These are phyloP conservation scores for Sorex araneus DNA, from an alignment of 2,113 vertebrate species.

Conservation along the genomic window DNA sequence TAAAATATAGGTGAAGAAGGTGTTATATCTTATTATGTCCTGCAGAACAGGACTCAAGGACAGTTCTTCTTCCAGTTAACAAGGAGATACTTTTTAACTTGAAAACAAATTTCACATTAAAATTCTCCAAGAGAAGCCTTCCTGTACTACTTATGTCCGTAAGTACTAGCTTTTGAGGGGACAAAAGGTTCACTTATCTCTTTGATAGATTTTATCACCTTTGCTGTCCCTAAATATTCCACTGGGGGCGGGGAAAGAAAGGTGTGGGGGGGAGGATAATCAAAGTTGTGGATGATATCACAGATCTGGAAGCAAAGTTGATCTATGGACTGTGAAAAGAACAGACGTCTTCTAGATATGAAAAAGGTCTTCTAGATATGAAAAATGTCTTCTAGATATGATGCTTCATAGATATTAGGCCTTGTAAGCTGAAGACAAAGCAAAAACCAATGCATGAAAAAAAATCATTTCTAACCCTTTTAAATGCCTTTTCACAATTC, in stretches of 20 bases:
- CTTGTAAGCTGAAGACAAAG: slow-evolving; percentile 45
- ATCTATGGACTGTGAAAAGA: slow-evolving; percentile 31
- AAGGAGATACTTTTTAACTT: slow-evolving; percentile 50
- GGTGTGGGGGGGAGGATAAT: neutral
- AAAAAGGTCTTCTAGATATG: slow-evolving; percentile 56
- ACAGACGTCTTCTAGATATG: slow-evolving; percentile 33
- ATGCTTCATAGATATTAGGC: neutral
- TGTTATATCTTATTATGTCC: slow-evolving; percentile 60
- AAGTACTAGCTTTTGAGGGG: slow-evolving; percentile 41
- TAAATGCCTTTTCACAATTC: slow-evolving; percentile 39
- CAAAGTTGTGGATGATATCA: slow-evolving; percentile 54
- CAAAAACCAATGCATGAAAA: slow-evolving; percentile 24
- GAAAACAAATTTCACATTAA: slow-evolving; percentile 73
- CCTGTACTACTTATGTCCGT: neutral
- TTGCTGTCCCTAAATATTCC: slow-evolving; percentile 67
- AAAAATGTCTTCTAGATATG: slow-evolving; percentile 48
- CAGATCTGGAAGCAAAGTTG: slow-evolving; percentile 49
- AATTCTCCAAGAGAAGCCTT: slow-evolving; percentile 67
- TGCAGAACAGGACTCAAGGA: slow-evolving; percentile 71
- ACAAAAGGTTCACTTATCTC: slow-evolving; percentile 57
- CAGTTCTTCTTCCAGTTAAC: slow-evolving; percentile 35
- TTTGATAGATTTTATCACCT: slow-evolving; percentile 74
- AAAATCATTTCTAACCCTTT: neutral
- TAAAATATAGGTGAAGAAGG: neutral
- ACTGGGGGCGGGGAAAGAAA: slow-evolving; percentile 19